phyloP scores from a whole-genome alignment of 2,797 vertebrate genomes.

The Danionella dracula region DNA sequence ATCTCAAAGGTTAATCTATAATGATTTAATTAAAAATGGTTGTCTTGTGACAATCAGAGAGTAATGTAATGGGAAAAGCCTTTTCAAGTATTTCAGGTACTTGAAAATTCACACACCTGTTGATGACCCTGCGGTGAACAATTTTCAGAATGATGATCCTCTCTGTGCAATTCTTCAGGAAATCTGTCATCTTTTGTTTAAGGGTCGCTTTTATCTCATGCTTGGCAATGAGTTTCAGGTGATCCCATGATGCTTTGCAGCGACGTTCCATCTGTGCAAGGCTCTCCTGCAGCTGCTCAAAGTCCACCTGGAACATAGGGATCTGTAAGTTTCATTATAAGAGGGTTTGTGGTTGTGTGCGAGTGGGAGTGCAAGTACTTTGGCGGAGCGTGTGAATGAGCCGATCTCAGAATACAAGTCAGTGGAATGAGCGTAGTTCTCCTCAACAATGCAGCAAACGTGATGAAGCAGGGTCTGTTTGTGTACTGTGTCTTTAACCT shows the following conservation, averaged over 20 bases:
- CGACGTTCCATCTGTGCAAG: conserved; percentile 87
- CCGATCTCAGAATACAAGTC: conserved; percentile 94
- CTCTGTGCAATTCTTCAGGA: conserved; percentile 89
- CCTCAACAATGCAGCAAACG: conserved; percentile 84
- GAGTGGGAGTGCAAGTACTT: neutral
- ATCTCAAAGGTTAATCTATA: no score
- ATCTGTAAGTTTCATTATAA: no score
- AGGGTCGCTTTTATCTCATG: conserved; percentile 88
- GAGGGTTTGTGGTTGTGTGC: neutral
- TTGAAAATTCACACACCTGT: conserved; percentile 79
- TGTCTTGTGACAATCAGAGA: no score
- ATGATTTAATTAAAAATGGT: no score
- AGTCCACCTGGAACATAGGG: conserved; percentile 76
- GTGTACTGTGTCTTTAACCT: conserved; percentile 93
- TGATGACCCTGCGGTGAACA: conserved; percentile 88
- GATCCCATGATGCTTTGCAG: conserved; percentile 95
- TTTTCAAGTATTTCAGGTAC: no score
- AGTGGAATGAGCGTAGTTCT: conserved; percentile 87
- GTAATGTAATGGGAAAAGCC: no score
- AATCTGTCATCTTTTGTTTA: conserved; percentile 92
- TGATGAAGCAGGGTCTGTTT: conserved; percentile 93
- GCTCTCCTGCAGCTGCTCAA: conserved; percentile 91
- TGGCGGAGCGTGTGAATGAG: conserved; percentile 46
- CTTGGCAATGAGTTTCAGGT: conserved; percentile 91
- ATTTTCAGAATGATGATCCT: conserved; percentile 92